Evolutionary conservation across 64 coral and sea anemone genomes (phyloP).

Genomic region (Stichodactyla mertensii): DNA sequence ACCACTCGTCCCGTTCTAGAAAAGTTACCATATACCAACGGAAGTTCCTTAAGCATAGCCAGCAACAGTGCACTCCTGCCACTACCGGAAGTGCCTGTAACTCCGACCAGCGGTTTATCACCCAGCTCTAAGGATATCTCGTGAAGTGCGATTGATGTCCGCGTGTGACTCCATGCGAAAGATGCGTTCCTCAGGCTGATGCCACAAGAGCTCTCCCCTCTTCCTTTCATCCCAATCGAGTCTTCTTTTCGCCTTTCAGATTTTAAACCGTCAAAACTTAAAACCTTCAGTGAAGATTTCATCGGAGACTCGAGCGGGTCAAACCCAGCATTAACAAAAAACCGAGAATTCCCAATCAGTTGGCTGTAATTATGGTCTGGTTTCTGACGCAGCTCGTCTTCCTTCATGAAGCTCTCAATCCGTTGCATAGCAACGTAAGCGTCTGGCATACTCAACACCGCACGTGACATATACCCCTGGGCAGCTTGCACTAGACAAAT

Average conservation of each 20-base stretch:
- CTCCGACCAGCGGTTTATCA: constrained; percentile 25
- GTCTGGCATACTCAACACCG: background rate
- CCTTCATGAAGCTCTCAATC: background rate
- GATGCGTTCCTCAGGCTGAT: background rate
- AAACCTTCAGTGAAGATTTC: background rate
- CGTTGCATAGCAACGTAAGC: background rate
- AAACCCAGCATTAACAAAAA: constrained; percentile 19
- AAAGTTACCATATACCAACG: constrained; percentile 19
- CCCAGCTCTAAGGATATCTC: constrained; percentile 20
- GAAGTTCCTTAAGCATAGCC: constrained; percentile 47
- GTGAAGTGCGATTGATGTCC: background rate
- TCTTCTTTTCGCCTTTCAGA: background rate
- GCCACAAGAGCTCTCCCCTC: background rate
- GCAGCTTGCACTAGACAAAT: background rate
- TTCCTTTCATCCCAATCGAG: background rate
- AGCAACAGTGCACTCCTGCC: constrained; percentile 50
- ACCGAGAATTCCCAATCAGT: constrained; percentile 1
- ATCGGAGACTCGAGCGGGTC: background rate
- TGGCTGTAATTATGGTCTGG: background rate
- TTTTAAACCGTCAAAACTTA: background rate
- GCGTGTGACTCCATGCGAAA: background rate
- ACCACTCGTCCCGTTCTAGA: constrained; percentile 24
- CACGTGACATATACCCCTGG: background rate
- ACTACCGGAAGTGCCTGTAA: constrained; percentile 49
- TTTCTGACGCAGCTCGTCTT: background rate